phyloP scores from a whole-genome alignment of 1,140 invertebrate species.

The Augochlora pura region DNA sequence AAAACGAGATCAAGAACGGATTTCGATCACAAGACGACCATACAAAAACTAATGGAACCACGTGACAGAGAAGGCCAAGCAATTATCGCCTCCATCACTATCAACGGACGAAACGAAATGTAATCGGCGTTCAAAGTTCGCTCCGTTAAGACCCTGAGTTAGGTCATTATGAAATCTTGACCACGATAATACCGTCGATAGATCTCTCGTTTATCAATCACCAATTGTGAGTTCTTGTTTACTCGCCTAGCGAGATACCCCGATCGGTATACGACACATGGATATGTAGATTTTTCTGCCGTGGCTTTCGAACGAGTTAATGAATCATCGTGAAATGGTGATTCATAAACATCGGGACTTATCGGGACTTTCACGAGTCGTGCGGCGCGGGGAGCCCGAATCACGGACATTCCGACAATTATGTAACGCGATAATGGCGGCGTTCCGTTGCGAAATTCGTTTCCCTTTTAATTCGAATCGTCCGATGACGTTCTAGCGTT shows the following conservation, averaged over 20 bases:
- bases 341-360: neutral
- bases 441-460: neutral
- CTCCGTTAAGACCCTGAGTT: neutral
- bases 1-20: too few species aligned
- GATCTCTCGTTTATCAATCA: too few species aligned
- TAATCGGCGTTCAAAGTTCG: slow-evolving; percentile 31
- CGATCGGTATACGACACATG: neutral
- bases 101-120: too few species aligned
- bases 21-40: too few species aligned
- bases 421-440: neutral
- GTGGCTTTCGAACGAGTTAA: neutral
- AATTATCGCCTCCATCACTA: too few species aligned
- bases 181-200: slow-evolving; percentile 7
- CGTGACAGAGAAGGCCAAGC: too few species aligned
- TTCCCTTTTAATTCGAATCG: neutral
- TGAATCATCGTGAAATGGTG: neutral
- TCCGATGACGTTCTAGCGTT: too few species aligned
- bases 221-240: too few species aligned
- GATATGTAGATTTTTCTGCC: neutral
- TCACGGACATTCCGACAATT: neutral
- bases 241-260: too few species aligned
- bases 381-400: slow-evolving; percentile 3
- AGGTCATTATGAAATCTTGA: slow-evolving; percentile 28
- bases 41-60: too few species aligned
- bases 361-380: neutral